Evolutionary conservation across 92 coral and sea anemone species (phyloP).

Genomic region (Palythoa caribaeorum): DNA sequence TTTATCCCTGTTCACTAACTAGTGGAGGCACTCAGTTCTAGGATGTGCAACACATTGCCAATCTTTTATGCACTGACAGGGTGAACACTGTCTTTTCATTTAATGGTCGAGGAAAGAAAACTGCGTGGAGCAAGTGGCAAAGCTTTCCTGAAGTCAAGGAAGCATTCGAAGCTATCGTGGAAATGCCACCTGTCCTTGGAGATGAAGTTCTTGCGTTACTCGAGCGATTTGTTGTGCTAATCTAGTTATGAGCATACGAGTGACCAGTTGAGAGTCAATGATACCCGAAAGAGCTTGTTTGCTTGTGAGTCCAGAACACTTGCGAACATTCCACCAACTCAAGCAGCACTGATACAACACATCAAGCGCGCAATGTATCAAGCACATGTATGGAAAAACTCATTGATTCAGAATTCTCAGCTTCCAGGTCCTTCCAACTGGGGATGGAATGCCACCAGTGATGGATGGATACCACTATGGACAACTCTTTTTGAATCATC

Average conservation of each 20-base stretch:
- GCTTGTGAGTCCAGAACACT: background rate
- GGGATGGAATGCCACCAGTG: slow-evolving; percentile 29
- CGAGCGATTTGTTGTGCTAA: slow-evolving; percentile 15
- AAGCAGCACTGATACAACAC: slow-evolving; percentile 11
- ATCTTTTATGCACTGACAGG: background rate
- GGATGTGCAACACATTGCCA: background rate
- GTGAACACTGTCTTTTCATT: slow-evolving; percentile 6
- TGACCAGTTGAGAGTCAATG: too few species aligned
- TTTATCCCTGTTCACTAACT: slow-evolving; percentile 23
- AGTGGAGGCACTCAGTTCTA: background rate
- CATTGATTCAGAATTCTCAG: slow-evolving; percentile 22
- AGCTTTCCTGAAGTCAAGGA: slow-evolving; percentile 36
- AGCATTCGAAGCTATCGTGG: slow-evolving; percentile 1
- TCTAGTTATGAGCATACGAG: too few species aligned
- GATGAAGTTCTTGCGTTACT: slow-evolving; percentile 11
- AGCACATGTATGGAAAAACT: slow-evolving; percentile 32
- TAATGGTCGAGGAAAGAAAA: slow-evolving; percentile 48
- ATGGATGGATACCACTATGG: slow-evolving; percentile 42
- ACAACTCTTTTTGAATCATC: background rate
- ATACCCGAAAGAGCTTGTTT: background rate
- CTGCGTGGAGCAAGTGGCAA: slow-evolving; percentile 45
- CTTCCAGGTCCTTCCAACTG: slow-evolving; percentile 32
- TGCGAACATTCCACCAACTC: background rate
- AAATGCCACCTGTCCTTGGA: slow-evolving; percentile 7
- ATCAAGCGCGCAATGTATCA: slow-evolving; percentile 49